Conservation (phyloP, 2,888 invertebrate genomes). For the Coremacera marginata region DNA sequence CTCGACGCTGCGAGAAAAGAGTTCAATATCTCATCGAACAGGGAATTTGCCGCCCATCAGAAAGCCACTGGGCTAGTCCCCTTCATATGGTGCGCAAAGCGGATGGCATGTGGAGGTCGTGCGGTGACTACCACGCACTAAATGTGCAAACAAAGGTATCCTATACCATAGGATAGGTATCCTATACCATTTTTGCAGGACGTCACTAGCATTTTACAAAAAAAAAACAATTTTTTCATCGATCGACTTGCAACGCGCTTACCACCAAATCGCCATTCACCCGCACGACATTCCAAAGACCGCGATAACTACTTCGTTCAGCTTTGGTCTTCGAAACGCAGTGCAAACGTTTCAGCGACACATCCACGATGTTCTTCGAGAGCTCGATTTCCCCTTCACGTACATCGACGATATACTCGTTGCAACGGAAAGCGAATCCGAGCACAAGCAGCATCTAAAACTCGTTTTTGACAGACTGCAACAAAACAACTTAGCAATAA, state of each 20-base stretch:
- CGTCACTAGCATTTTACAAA: constrained; percentile 34
- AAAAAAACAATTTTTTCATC: too few species aligned
- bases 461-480: constrained; percentile 37
- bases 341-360: constrained; percentile 40
- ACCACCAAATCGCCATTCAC: too few species aligned
- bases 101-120: constrained; percentile 17
- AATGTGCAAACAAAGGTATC: constrained; percentile 49
- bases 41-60: constrained; percentile 67
- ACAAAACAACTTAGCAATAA: constrained; percentile 25
- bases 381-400: constrained; percentile 32
- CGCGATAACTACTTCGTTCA: too few species aligned
- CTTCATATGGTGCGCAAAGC: constrained; percentile 57
- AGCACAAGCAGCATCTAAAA: constrained; percentile 29
- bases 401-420: constrained; percentile 39
- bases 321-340: constrained; percentile 38
- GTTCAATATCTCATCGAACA: constrained; percentile 50
- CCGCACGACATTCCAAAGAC: too few species aligned
- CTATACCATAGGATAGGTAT: constrained; percentile 25
- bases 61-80: constrained; percentile 65
- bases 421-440: constrained; percentile 25
- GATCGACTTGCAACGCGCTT: too few species aligned
- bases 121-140: constrained; percentile 57
- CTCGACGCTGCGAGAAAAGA: constrained; percentile 42
- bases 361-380: constrained; percentile 38
- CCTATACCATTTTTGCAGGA: constrained; percentile 50